These are phyloP conservation scores for Enteromius paludinosus DNA, from an alignment of 2,797 vertebrate species.

Conservation along the genomic window DNA sequence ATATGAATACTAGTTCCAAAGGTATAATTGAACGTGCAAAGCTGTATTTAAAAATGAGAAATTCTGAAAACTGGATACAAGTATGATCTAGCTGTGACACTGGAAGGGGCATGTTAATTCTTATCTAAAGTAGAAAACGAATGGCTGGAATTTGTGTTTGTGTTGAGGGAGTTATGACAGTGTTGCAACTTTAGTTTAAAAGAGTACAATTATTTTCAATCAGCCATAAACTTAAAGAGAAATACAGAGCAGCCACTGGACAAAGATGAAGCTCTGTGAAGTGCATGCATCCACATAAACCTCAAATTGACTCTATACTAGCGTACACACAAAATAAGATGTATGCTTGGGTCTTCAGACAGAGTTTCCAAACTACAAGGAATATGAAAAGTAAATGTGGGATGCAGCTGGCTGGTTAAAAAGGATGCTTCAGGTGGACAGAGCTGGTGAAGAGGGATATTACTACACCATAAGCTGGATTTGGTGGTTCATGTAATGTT, in stretches of 20 bases:
- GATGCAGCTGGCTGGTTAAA: background rate
- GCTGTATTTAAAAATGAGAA: background rate
- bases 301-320: background rate
- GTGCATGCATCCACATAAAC: background rate
- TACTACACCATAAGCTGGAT: background rate
- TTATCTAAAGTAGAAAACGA: background rate
- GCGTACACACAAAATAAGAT: background rate
- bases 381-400: background rate
- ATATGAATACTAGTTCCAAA: background rate
- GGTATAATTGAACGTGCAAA: background rate
- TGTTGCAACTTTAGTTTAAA: background rate
- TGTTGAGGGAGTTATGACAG: background rate
- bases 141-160: background rate
- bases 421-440: background rate
- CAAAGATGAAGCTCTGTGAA: background rate
- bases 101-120: background rate
- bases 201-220: background rate
- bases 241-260: background rate
- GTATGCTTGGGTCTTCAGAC: background rate
- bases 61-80: background rate
- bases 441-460: background rate
- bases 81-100: background rate
- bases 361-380: background rate
- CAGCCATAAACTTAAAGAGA: background rate
- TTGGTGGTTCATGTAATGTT: constrained; percentile 5